Evolutionary conservation across 2,797 vertebrate genomes (phyloP).

Genomic region (Sebastiscus tertius): DNA sequence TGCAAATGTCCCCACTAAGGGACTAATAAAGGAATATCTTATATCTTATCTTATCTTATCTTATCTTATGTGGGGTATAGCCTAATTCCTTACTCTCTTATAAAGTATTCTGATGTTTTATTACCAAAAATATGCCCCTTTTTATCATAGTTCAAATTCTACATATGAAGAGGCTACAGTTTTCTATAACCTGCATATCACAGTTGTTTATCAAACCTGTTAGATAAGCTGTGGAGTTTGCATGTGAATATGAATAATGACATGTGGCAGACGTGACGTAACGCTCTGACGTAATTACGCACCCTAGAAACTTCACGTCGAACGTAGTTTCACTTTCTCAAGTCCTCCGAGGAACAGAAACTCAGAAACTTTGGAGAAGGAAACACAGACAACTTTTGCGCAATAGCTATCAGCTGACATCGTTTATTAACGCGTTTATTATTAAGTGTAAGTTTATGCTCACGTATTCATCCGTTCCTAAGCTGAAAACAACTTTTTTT

Average conservation of each 20-base stretch:
- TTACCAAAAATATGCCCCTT: not conserved
- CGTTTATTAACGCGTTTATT: not conserved
- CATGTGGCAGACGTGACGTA: conserved; percentile 7
- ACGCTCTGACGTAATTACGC: conserved; percentile 35
- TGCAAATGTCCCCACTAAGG: too few relatives aligned
- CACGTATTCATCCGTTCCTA: not conserved
- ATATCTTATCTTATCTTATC: too few relatives aligned
- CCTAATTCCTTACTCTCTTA: not conserved
- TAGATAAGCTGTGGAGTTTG: too few relatives aligned
- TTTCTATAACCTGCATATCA: not conserved
- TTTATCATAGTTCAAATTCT: not conserved
- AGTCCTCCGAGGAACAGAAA: not conserved
- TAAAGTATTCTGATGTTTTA: not conserved
- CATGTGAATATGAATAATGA: not conserved
- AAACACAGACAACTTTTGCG: not conserved
- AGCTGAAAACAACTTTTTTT: not conserved
- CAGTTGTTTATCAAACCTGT: not conserved
- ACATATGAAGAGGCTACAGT: not conserved
- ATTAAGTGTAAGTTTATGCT: not conserved
- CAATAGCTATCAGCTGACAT: not conserved
- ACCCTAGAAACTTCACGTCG: not conserved
- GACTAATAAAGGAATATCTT: too few relatives aligned
- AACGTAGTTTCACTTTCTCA: conserved; percentile 32
- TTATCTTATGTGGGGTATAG: not conserved
- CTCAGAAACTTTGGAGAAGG: not conserved